Percentiles rank a stretch among this genome's conserved stretches.
phyloP scores from a whole-genome alignment of 2,888 invertebrate species.

The Taphrorychus bicolor region DNA sequence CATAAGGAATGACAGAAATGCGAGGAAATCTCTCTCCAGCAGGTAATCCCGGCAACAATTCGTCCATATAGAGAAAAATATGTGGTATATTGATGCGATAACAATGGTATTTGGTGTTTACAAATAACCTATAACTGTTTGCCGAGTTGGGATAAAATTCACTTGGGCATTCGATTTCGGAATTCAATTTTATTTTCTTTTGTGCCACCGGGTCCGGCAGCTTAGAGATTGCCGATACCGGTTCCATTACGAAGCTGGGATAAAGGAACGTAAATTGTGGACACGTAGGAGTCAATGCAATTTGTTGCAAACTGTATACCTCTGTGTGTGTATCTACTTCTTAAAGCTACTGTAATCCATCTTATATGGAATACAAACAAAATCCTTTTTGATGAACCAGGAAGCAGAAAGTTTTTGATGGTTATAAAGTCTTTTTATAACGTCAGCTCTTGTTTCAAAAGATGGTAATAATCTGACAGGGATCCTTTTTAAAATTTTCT shows the following conservation, averaged over 20 bases:
- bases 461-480: not conserved
- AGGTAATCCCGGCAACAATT: not conserved
- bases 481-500: slow-evolving; percentile 12
- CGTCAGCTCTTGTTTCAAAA: not conserved
- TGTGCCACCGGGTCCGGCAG: slow-evolving; percentile 4
- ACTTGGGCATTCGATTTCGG: slow-evolving; percentile 14
- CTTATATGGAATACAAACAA: not conserved
- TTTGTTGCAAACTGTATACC: slow-evolving; percentile 6
- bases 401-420: no score
- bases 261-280: slow-evolving; percentile 6
- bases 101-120: slow-evolving; percentile 16
- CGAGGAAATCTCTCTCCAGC: not conserved
- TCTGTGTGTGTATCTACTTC: not conserved
- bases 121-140: slow-evolving; percentile 24
- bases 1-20: not conserved
- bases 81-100: slow-evolving; percentile 6
- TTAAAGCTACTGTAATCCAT: no score
- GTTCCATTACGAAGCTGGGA: slow-evolving; percentile 8
- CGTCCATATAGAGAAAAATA: slow-evolving; percentile 1
- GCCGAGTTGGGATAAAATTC: slow-evolving; percentile 10
- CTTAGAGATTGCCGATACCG: slow-evolving; percentile 10
- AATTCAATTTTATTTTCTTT: slow-evolving; percentile 20
- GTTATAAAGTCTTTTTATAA: no score
- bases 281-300: not conserved
- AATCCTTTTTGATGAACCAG: no score